Conservation (phyloP, 2,797 vertebrate genomes). For the Pseudochirops cupreus region DNA sequence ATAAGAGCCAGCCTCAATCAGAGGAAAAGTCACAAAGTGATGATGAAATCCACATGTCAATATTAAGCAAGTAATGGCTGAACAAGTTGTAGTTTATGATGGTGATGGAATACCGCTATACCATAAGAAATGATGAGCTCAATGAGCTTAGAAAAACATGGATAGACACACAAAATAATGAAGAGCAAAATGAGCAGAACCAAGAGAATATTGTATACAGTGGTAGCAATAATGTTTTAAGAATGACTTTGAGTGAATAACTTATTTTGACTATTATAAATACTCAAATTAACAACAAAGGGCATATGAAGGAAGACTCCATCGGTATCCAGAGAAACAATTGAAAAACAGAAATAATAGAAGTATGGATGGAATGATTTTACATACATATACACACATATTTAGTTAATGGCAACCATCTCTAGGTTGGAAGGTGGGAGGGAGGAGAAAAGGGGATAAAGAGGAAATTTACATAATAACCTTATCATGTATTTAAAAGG, state of each 20-base stretch:
- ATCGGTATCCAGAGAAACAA: background rate
- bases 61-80: background rate
- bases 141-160: background rate
- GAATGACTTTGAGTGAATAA: background rate
- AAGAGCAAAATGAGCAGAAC: background rate
- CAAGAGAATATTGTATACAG: background rate
- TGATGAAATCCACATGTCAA: background rate
- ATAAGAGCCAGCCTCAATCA: background rate
- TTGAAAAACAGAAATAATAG: background rate
- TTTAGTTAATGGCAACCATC: background rate
- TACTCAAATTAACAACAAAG: background rate
- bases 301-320: background rate
- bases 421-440: background rate
- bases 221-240: background rate
- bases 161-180: background rate
- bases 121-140: background rate
- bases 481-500: background rate
- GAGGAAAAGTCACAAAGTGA: background rate
- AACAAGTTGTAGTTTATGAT: background rate
- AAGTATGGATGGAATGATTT: background rate
- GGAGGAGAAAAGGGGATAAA: background rate
- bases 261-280: background rate
- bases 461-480: background rate
- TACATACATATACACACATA: background rate
- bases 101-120: background rate